A percentile compares a stretch with the other conserved stretches of the same genome.
Conservation (phyloP, 1,140 invertebrate species). For the Aleiodes sp. region DNA sequence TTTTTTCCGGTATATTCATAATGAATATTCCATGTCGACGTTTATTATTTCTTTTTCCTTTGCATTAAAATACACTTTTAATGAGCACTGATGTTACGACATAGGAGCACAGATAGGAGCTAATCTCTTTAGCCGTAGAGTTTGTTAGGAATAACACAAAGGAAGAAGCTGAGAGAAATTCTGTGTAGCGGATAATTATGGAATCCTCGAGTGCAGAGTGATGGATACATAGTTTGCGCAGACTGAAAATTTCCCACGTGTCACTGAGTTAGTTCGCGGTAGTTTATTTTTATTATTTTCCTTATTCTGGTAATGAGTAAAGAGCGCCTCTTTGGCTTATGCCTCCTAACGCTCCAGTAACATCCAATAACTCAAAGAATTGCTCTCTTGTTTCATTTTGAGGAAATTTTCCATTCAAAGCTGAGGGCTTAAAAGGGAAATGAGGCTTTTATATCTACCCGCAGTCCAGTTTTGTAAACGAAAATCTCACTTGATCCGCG, state of each 20-base stretch:
- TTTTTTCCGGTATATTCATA: background rate
- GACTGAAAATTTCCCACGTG: constrained; percentile 25
- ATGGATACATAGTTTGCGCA: constrained; percentile 4
- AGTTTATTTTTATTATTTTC: background rate
- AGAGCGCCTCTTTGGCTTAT: background rate
- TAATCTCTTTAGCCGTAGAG: no score
- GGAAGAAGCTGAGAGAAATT: constrained; percentile 18
- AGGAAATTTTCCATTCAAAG: constrained; percentile 12
- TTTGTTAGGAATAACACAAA: background rate
- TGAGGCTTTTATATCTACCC: background rate
- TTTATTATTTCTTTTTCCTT: background rate
- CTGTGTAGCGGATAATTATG: constrained; percentile 13
- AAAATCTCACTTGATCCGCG: constrained; percentile 1
- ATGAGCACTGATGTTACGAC: constrained; percentile 16
- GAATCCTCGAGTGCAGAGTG: background rate
- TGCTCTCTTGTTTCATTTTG: background rate
- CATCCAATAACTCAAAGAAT: background rate
- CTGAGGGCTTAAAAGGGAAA: background rate
- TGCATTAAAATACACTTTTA: background rate
- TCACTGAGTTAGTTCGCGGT: constrained; percentile 20
- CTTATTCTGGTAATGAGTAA: constrained; percentile 23
- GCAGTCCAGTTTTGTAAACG: constrained; percentile 9
- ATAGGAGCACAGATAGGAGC: constrained; percentile 3
- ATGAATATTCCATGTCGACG: background rate
- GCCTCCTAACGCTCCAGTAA: background rate